phyloP scores from a whole-genome alignment of 2,888 invertebrate species.

The Rotaria sp. region DNA sequence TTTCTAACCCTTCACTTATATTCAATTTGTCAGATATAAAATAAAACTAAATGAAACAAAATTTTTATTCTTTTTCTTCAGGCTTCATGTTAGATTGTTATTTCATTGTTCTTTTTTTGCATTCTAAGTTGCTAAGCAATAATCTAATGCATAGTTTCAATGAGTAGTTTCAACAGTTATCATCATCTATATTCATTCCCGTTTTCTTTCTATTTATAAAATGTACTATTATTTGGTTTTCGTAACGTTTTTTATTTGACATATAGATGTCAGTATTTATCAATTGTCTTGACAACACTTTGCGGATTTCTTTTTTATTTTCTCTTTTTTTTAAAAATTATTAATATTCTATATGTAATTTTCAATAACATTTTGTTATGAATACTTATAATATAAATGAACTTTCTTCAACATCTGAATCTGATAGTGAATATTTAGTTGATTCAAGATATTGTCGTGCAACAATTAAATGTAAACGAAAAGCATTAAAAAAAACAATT shows the following conservation, averaged over 20 bases:
- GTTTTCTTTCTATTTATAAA: too few relatives aligned
- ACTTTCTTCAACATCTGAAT: conserved; percentile 11
- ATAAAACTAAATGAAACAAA: not conserved
- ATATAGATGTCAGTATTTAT: not conserved
- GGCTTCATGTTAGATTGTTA: not conserved
- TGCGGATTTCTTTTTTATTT: not conserved
- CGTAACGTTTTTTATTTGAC: too few relatives aligned
- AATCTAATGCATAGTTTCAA: not conserved
- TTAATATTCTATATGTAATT: too few relatives aligned
- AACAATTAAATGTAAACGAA: conserved; percentile 15
- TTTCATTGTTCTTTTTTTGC: not conserved
- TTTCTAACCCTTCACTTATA: not conserved
- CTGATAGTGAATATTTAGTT: conserved; percentile 5
- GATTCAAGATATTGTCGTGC: conserved; percentile 27
- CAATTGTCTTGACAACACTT: not conserved
- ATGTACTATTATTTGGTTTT: too few relatives aligned
- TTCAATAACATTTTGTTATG: not conserved
- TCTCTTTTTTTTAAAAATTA: not conserved
- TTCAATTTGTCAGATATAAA: not conserved
- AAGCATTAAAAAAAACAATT: conserved; percentile 16
- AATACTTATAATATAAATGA: not conserved
- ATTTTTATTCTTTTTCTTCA: not conserved
- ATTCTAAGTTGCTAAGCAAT: not conserved
- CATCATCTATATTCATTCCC: too few relatives aligned
- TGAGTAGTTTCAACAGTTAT: not conserved